A percentile compares a stretch with the other conserved stretches of the same genome.
Conservation (phyloP, 2,888 invertebrate genomes). For the Frankliniella intonsa region DNA sequence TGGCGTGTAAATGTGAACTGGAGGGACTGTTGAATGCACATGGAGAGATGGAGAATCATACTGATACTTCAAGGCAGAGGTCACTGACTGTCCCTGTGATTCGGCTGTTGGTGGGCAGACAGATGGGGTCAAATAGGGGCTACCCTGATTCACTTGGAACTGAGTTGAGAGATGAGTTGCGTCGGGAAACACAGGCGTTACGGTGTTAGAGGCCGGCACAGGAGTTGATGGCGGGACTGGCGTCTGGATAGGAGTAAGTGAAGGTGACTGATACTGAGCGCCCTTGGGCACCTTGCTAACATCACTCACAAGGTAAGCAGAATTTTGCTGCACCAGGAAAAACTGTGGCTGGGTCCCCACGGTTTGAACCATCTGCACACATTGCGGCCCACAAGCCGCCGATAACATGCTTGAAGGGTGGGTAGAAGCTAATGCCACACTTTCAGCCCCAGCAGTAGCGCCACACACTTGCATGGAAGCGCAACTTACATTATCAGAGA, state of each 20-base stretch:
- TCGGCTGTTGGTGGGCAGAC: not conserved
- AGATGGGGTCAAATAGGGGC: not conserved
- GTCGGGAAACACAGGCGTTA: slow-evolving; percentile 1
- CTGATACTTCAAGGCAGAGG: not conserved
- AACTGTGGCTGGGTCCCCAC: not conserved
- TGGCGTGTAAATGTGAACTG: not conserved
- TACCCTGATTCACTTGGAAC: not conserved
- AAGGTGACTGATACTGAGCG: not conserved
- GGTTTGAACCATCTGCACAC: slow-evolving; percentile 5
- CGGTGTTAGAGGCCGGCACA: not conserved
- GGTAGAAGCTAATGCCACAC: not conserved
- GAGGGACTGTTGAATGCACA: not conserved
- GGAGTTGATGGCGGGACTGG: not conserved
- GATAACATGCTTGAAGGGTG: not conserved
- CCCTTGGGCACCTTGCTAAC: not conserved
- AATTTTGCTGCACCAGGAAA: not conserved
- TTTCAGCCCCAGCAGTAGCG: not conserved
- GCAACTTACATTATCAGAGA: not conserved
- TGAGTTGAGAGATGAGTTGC: not conserved
- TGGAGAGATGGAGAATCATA: not conserved
- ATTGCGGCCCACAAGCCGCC: not conserved
- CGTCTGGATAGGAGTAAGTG: not conserved
- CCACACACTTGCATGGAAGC: not conserved
- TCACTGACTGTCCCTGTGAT: not conserved
- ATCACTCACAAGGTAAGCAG: slow-evolving; percentile 11